Base-by-base conservation (phyloP, 2,888 invertebrate genomes). In the Sarcophaga caerulescens region DNA sequence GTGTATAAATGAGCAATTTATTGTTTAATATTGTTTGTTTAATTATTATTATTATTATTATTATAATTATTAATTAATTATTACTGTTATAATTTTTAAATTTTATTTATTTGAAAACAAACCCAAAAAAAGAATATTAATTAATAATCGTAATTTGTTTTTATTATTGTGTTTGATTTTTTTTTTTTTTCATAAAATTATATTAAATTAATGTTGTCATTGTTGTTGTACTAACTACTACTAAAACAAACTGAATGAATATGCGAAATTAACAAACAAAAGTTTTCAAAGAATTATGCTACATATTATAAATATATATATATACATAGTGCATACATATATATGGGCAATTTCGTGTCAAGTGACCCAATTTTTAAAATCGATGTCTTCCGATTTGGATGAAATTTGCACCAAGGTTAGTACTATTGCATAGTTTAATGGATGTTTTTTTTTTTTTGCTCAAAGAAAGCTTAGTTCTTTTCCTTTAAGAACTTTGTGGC, bases 101-200 rank as follows among this genome's bases (percentile, higher is more conserved):
- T 47, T 47, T 47, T 14, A 47, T 47, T 47, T 47, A 3, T 47
- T 47, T 47, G 4, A 4, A 52, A 52, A 52, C 17, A 52, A 14
- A 14, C 14, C 12, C 47, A n/a, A n/a, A 0, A 14, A 35, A 35
- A 35, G 35, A 6, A 35, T 6, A 0, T 35, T 35, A 35, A 35
- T 35, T 17, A 14, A 52, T 52, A 84, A 68, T 89, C 89, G 89
- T 89, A 88, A 88, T 89, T 85, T 88, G 89, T 90, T 89, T 90
- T 88, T 85, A 10, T 35, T 35, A 35, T 88, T 90, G 87, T 90
- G 89, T 76, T 90, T 89, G 87, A 87, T 87, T 87, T 89, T 85
- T 86, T 89, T 91, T 88, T 88, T 81, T 60, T 88, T 88, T 86
- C 88, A 66, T 71, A 82, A 87, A 87, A 82, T 87, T 81, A 71